Conservation (phyloP, 2,113 vertebrate genomes). For the Erinaceus europaeus region DNA sequence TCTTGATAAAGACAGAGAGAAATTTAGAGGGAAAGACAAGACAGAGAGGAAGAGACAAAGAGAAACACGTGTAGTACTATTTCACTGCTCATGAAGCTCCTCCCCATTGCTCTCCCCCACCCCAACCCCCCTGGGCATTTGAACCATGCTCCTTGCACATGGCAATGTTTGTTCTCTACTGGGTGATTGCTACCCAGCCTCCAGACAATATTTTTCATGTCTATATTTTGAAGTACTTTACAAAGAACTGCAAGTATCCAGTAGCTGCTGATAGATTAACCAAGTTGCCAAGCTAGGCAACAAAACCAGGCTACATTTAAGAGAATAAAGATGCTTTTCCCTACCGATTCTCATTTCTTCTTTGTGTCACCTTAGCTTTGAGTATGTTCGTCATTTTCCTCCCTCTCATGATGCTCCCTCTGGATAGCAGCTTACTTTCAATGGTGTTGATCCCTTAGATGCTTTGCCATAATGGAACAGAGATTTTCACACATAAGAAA, state of each 20-base stretch:
- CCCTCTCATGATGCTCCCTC: neutral
- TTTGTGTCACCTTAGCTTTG: neutral
- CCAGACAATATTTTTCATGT: too few species aligned
- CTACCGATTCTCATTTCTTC: neutral
- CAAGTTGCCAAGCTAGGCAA: neutral
- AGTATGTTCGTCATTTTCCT: neutral
- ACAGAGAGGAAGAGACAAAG: too few species aligned
- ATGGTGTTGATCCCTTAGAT: neutral
- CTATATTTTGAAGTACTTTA: neutral
- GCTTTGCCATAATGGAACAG: neutral
- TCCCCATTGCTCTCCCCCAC: too few species aligned
- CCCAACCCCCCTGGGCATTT: too few species aligned
- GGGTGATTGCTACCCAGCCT: too few species aligned
- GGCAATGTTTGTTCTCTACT: too few species aligned
- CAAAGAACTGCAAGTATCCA: neutral
- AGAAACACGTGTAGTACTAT: too few species aligned
- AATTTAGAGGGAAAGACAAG: too few species aligned
- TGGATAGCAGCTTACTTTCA: neutral
- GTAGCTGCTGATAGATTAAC: neutral
- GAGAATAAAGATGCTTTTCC: neutral
- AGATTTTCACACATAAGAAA: slow-evolving; percentile 57
- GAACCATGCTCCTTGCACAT: too few species aligned
- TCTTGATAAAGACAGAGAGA: too few species aligned
- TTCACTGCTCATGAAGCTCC: too few species aligned
- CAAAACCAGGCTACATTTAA: neutral